Evolutionary conservation across 2,113 vertebrate species (phyloP).

Genomic region (Siniperca chuatsi): DNA sequence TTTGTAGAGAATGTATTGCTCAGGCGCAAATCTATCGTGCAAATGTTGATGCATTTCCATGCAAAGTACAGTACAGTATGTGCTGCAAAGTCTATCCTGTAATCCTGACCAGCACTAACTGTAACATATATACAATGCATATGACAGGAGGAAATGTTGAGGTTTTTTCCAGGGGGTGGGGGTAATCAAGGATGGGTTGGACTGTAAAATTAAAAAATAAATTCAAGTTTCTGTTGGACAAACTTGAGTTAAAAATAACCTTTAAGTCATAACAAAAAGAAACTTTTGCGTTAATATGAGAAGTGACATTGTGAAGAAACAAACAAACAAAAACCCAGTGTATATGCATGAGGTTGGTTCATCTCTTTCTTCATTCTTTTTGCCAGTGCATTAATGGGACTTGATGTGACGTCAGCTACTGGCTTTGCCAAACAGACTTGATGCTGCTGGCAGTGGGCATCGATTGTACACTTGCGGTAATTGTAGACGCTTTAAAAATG

Average conservation of each 20-base stretch:
- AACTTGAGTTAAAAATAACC: background rate
- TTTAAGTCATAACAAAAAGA: background rate
- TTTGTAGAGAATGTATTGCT: background rate
- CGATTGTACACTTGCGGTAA: background rate
- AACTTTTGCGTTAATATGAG: background rate
- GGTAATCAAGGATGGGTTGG: no score
- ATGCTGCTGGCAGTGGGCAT: constrained; percentile 17
- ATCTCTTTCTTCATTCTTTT: background rate
- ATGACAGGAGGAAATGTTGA: background rate
- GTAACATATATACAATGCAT: background rate
- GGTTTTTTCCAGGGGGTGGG: no score
- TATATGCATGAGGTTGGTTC: background rate
- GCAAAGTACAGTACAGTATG: background rate
- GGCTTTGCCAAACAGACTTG: constrained; percentile 10
- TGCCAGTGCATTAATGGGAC: constrained; percentile 31
- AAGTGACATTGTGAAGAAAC: background rate
- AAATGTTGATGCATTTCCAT: background rate
- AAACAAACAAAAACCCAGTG: background rate
- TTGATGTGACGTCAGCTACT: background rate
- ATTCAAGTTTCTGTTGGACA: no score
- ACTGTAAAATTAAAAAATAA: background rate
- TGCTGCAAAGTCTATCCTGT: background rate
- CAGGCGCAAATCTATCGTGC: background rate
- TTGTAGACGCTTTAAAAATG: constrained; percentile 21
- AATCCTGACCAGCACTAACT: background rate